Evolutionary conservation across 2,113 vertebrate species (phyloP), one percentile per base, ranked within the genome.

Genomic region (Myotis lucifugus): DNA sequence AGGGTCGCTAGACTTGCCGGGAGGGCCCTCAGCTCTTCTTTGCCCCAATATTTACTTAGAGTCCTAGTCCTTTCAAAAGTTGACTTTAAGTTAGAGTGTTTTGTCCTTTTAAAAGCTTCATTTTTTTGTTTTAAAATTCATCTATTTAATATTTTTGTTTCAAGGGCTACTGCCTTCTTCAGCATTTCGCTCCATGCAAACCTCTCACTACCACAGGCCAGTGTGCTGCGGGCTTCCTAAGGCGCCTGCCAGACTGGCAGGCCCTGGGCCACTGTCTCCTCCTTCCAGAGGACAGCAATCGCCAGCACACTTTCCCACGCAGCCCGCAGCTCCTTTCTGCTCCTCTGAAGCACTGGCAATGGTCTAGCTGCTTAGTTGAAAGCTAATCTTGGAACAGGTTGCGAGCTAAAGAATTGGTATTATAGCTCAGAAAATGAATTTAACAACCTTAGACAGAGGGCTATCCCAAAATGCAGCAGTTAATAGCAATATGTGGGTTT

Each of bases 91-190:
- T n/a, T 12, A 74, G 4, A 79, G 37, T 19, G 34, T 78, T n/a
- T 70, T 82, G 6, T 72, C 50, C 8, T 90, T 85, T 85, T 34
- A 56, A 89, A 85, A 78, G 7, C 48, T 86, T 89, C 59, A 17
- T 12, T 50, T 81, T 79, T 76, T 73, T 66, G 54, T 78, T 76
- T 46, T 81, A 59, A 94, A 93, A 72, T 70, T 87, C 52, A 56
- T 54, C 54, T 56, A 13, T 37, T 84, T 54, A 64, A 61, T 34
- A 25, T 37, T 88, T n/a, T 59, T 88, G 12, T 37, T 61, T 84
- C 18, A 34, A 15, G 12, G 34, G 70, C 82, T n/a, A n/a, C 0
- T 8, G 37, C 70, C 21, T 59, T 42, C 34, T 78, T 87, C 5
- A 12, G n/a, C 21, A 79, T 14, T 18, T 11, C 9, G 23, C 21